Base-by-base conservation (phyloP, 2,888 invertebrate species). In the Theodoxus fluviatilis region DNA sequence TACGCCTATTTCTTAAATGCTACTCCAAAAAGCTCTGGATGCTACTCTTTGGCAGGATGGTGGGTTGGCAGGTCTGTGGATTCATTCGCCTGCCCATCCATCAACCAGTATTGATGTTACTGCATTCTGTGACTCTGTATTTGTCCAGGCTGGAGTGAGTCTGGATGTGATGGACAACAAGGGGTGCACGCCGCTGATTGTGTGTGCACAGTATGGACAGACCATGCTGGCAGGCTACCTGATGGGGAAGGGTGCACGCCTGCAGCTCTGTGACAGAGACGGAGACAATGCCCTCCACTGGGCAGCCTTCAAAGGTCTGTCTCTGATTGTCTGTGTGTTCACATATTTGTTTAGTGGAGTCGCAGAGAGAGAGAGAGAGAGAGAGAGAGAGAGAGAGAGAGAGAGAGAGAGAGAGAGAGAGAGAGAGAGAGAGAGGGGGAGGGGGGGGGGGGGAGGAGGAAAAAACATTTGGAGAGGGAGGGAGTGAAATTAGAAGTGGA, bases 201-300 rank as follows among this genome's bases (percentile, higher is more conserved):
- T 85, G 47, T 95, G 95, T 0, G 94, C 94, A 79, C 96, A 96
- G 94, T 95, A 96, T 84, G 95, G 95, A 9, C 91, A 94, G 82
- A 93, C 94, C 1, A 94, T 94, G 12, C 93, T 95, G 0, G 95
- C 95, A 0, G 95, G 95, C 0, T 96, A 94, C 86, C 89, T 96
- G 0, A 90, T 96, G 67, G 95, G 95, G 37, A 94, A 94, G 91
- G 95, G 94, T 2, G 95, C 95, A 0, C 90, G 93, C 0, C 93
- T 94, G 76, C 92, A 94, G 81, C 89, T 94, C 63, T 93, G 94
- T 0, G 96, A 96, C 81, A 94, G 94, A 78, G 96, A 96, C 83
- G 96, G 96, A 0, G 96, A 96, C 82, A 94, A 94, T 0, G 95
- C 96, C 0, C 88, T 96, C 38, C 96, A 96, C 83, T 96, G 96